Evolutionary conservation across 2,797 vertebrate species (phyloP), one percentile per base, ranked within the genome.

Genomic region (Eutrigla gurnardus): DNA sequence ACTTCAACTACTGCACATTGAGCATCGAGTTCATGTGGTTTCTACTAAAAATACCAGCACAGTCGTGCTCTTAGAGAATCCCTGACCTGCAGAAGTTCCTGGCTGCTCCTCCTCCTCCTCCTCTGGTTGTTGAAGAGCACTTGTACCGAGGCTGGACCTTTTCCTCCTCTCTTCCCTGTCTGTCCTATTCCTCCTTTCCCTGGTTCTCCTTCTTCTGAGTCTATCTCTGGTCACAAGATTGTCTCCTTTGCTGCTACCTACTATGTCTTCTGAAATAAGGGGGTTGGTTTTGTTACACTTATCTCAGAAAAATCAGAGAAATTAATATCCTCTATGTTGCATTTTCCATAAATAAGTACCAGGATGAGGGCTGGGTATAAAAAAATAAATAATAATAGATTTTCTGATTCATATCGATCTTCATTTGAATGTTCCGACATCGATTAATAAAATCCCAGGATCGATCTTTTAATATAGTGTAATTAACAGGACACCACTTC

Each of bases 181-280:
- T 87, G 80, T 72, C 67, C 86, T 92, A 85, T 52, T 83, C 59
- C 63, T 84, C 63, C 55, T 91, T 40, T 80, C 86, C 78, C 70
- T 84, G 75, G 59, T 76, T 79, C 47, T 92, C 78, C 42, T 75
- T 58, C 73, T 93, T 75, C 61, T 74, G n/a, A 12, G 80, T 54
- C 70, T 73, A 82, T 17, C 50, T 45, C 81, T 89, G 86, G 53
- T 68, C 73, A 67, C 11, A 81, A 65, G 37, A 78, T 37, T 80
- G 58, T 70, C 59, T 71, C 52, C 60, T 68, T 54, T 70, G 82
- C 63, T 90, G 57, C 77, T 57, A 77, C 78, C 83, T 91, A 71
- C 42, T 77, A 83, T 90, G 81, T 15, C 49, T 53, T 90, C 92
- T 71, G 46, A 52, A 92, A 93, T 80, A 53, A 75, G 50, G 79